phyloP scores from a whole-genome alignment of 2,888 invertebrate species.

The Parnassius glacialis region DNA sequence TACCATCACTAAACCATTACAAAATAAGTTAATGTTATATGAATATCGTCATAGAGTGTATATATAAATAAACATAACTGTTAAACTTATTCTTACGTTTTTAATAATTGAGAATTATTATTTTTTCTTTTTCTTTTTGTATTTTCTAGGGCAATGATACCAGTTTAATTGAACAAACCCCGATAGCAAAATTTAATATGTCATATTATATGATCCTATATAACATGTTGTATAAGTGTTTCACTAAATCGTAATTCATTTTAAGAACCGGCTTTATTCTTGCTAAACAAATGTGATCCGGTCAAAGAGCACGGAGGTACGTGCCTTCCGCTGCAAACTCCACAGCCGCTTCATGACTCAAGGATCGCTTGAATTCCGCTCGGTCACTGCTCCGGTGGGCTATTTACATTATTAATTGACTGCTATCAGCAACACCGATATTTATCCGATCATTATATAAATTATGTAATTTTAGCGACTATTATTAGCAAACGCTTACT shows the following conservation, averaged over 20 bases:
- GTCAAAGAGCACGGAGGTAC: constrained; percentile 52
- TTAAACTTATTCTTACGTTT: no score
- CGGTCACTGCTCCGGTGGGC: constrained; percentile 46
- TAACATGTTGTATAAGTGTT: background rate
- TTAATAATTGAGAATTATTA: no score
- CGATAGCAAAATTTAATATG: no score
- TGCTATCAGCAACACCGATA: background rate
- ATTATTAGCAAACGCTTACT: no score
- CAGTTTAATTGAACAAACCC: no score
- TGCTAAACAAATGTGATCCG: constrained; percentile 17
- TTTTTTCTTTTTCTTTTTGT: no score
- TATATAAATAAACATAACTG: no score
- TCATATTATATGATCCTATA: no score
- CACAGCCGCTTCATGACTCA: constrained; percentile 36
- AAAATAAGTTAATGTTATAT: no score
- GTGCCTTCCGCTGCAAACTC: constrained; percentile 65
- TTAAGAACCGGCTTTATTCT: constrained; percentile 8
- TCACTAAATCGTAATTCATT: background rate
- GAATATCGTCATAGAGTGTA: no score
- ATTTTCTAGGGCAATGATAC: no score
- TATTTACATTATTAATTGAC: constrained; percentile 30
- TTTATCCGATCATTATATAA: background rate
- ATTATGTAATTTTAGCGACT: background rate
- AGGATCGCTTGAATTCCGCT: constrained; percentile 55
- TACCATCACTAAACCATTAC: no score